These are phyloP conservation scores for Gymnocheta viridis DNA, from an alignment of 2,888 invertebrate genomes.

Conservation along the genomic window DNA sequence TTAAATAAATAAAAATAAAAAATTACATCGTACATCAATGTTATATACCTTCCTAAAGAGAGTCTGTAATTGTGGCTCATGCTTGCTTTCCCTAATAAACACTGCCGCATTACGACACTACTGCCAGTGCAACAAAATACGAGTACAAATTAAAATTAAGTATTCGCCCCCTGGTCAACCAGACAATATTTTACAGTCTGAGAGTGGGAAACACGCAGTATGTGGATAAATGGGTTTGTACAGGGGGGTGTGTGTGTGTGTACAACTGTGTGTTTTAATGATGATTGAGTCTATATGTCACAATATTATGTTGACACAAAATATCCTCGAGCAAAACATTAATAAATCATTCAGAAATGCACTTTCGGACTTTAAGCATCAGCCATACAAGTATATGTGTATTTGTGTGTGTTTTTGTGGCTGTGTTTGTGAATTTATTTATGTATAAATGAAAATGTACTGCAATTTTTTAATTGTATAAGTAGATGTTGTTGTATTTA, in stretches of 20 bases:
- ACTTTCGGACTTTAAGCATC: conserved; percentile 75
- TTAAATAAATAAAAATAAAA: background rate
- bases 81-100: background rate
- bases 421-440: too few relatives aligned
- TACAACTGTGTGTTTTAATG: conserved; percentile 29
- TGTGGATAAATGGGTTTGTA: background rate
- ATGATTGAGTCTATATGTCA: conserved; percentile 72
- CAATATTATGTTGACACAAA: conserved; percentile 73
- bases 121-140: background rate
- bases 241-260: background rate
- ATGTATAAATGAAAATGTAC: background rate
- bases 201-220: background rate
- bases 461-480: conserved; percentile 20
- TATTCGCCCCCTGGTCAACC: conserved; percentile 34
- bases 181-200: background rate
- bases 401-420: background rate
- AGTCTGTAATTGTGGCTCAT: background rate
- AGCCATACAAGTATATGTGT: conserved; percentile 42
- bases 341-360: conserved; percentile 76
- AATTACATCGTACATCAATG: background rate
- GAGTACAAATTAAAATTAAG: conserved; percentile 42
- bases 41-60: background rate
- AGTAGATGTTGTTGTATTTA: conserved; percentile 22
- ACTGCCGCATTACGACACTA: background rate
- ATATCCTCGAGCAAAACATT: conserved; percentile 73